Percentiles rank a stretch among this genome's conserved stretches.
Conservation (phyloP, 2,888 invertebrate species). For the Zhengitettix transpicula region DNA sequence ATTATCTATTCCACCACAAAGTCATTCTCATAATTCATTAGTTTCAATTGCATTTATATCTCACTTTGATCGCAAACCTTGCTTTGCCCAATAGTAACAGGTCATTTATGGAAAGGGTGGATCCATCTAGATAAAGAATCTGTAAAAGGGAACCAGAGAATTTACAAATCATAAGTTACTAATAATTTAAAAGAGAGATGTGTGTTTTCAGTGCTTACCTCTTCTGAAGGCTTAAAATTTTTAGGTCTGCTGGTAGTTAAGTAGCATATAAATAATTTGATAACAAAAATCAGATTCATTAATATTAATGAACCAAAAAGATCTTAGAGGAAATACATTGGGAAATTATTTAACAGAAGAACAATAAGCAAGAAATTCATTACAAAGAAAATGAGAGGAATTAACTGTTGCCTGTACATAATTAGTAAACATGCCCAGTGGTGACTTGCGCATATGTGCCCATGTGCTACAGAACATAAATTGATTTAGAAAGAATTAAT, state of each 20-base stretch:
- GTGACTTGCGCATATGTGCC: no score
- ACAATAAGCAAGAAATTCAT: no score
- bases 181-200: background rate
- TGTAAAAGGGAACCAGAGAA: constrained; percentile 16
- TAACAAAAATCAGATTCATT: background rate
- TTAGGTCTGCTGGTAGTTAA: constrained; percentile 18
- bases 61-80: constrained; percentile 34
- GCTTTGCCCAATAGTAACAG: constrained; percentile 37
- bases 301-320: no score
- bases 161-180: background rate
- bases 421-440: no score
- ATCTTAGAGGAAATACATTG: no score
- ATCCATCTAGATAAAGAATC: constrained; percentile 37
- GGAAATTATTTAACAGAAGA: no score
- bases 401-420: no score
- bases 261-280: constrained; percentile 4
- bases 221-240: constrained; percentile 21
- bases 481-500: no score
- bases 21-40: background rate
- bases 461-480: no score
- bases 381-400: no score
- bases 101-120: constrained; percentile 35
- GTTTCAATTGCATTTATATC: background rate
- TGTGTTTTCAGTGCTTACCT: constrained; percentile 16
- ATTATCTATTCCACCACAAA: background rate